Evolutionary conservation across 2,113 vertebrate genomes (phyloP).

Genomic region (Clarias macrocephalus): DNA sequence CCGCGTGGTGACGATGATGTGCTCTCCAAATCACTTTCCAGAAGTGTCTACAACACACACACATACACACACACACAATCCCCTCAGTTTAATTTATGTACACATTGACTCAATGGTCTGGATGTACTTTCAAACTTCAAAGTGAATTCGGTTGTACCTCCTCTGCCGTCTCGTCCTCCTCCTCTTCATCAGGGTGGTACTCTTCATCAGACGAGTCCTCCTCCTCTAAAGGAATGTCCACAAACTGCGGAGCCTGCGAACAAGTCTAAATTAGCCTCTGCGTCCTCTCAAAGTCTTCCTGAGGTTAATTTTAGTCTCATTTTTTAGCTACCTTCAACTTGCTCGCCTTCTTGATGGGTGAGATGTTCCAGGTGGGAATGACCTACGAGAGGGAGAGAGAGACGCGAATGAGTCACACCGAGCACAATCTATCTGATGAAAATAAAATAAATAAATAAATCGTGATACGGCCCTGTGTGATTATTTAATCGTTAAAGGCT

Average conservation of each 20-base stretch:
- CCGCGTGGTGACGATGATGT: constrained; percentile 85
- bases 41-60: constrained; percentile 75
- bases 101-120: background rate
- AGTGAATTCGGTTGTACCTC: constrained; percentile 61
- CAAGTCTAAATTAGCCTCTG: background rate
- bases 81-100: background rate
- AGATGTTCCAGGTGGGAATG: constrained; percentile 94
- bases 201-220: constrained; percentile 98
- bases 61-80: background rate
- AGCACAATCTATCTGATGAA: too few relatives aligned
- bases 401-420: too few relatives aligned
- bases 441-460: too few relatives aligned
- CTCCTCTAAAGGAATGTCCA: constrained; percentile 93
- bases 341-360: constrained; percentile 89
- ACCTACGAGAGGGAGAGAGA: constrained; percentile 71
- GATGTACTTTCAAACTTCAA: background rate
- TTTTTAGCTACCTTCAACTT: constrained; percentile 72
- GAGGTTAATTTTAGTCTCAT: too few relatives aligned
- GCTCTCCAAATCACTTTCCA: constrained; percentile 96
- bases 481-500: too few relatives aligned
- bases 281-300: background rate
- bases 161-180: constrained; percentile 93
- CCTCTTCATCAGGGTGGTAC: constrained; percentile 92
- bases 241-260: constrained; percentile 86
- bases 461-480: too few relatives aligned